These are phyloP conservation scores for Philopotamus ludificatus DNA, from an alignment of 1,140 invertebrate species.

Conservation along the genomic window DNA sequence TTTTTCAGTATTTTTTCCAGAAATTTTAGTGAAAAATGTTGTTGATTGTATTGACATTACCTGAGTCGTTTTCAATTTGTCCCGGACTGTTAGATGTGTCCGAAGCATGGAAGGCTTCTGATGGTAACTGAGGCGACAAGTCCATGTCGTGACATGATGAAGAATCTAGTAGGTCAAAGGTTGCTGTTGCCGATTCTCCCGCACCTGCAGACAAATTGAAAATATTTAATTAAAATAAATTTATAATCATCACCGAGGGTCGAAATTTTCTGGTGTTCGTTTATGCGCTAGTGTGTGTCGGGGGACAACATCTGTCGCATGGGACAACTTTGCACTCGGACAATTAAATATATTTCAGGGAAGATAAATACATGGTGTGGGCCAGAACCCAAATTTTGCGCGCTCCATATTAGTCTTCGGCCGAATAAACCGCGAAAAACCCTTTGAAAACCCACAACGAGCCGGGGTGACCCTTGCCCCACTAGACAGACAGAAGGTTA, in stretches of 20 bases:
- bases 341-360: background rate
- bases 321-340: conserved; percentile 1
- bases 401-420: no score
- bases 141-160: conserved; percentile 68
- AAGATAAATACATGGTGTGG: background rate
- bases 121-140: conserved; percentile 66
- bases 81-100: conserved; percentile 69
- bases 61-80: conserved; percentile 35
- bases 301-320: conserved; percentile 4
- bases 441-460: no score
- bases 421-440: no score
- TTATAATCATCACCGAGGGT: background rate
- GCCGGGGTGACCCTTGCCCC: no score
- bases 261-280: background rate
- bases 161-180: conserved; percentile 69
- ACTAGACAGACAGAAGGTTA: no score
- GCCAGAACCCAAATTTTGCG: background rate
- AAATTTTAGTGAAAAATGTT: no score
- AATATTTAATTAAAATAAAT: background rate
- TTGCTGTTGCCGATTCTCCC: conserved; percentile 55
- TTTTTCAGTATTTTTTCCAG: no score
- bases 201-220: conserved; percentile 35
- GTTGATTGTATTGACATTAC: conserved; percentile 10
- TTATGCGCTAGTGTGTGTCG: background rate
- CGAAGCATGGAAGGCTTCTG: conserved; percentile 66